phyloP scores from a whole-genome alignment of 2,797 vertebrate genomes.

The Chaenodraco wilsoni region DNA sequence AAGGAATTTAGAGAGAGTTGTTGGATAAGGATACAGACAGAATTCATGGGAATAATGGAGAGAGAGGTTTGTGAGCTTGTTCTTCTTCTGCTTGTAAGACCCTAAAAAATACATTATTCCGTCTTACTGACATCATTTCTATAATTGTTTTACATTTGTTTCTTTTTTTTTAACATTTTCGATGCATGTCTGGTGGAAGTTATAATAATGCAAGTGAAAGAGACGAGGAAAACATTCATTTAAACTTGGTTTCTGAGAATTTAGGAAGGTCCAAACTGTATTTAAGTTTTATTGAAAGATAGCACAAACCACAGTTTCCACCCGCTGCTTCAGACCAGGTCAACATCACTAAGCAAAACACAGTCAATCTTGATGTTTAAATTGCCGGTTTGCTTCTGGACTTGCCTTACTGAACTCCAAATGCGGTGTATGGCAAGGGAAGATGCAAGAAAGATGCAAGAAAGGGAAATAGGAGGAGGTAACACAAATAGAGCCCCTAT shows the following conservation, averaged over 20 bases:
- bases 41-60: neutral
- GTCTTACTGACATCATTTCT: neutral
- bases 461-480: neutral
- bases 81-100: neutral
- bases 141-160: neutral
- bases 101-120: neutral
- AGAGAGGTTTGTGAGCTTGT: neutral
- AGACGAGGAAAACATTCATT: slow-evolving; percentile 1
- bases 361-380: neutral
- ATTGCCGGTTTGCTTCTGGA: neutral
- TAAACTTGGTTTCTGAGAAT: neutral
- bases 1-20: neutral
- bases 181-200: neutral
- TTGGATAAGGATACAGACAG: neutral
- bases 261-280: neutral
- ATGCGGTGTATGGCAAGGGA: slow-evolving; percentile 8
- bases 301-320: neutral
- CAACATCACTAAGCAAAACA: neutral
- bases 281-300: neutral
- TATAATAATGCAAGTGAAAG: neutral
- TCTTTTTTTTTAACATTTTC: neutral
- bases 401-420: slow-evolving; percentile 6
- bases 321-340: slow-evolving; percentile 6
- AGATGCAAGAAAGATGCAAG: neutral
- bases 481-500: slow-evolving; percentile 7